Base-by-base conservation (phyloP, 2,797 vertebrate species). In the Natrix natrix region DNA sequence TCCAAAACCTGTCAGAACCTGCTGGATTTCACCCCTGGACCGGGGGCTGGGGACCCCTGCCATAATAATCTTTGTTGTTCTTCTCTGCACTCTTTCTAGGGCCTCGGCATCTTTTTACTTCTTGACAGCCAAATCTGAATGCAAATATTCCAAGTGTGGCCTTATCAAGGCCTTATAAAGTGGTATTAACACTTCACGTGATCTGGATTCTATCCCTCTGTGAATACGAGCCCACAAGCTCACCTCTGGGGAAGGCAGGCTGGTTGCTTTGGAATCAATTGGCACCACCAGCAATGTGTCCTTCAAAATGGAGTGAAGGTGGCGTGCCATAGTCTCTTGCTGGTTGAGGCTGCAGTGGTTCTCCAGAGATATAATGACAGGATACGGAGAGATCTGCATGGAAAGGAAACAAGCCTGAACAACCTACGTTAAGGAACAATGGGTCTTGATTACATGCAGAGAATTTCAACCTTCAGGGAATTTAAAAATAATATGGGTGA, bases 341-440 rank as follows among this genome's bases (percentile, higher is more conserved):
- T 99, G 99, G 0, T 98, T 98, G 5, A 99, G 69, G 0, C 96
- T 98, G 97, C 99, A 99, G 97, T 99, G 99, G 95, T 99, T 99
- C 98, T 99, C 99, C 98, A 99, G 96, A 88, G 99, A 99, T 94
- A 99, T 97, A 97, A 99, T 99, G 90, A 99, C 98, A 0, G 99
- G 99, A 96, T 99, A 99, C 0, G 98, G 97, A 0, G 99, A 99
- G 0, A 97, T 98, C 99, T 99, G 96, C 17, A 63, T 78, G 93
- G 57, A 26, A 93, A 90, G 94, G 26, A 16, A 94, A 87, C 24
- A 91, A 37, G 32, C 17, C 37, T 6, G 3, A 20, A 17, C 28
- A 32, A 1, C 8, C 32, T 37, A 37, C 6, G 8, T 7, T 74
- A 57, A 92, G 13, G 17, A 28, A 90, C 90, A 28, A 74, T 32